Percentiles rank a stretch among this genome's conserved stretches.
phyloP scores from a whole-genome alignment of 2,797 vertebrate genomes.

The Mareca strepera region DNA sequence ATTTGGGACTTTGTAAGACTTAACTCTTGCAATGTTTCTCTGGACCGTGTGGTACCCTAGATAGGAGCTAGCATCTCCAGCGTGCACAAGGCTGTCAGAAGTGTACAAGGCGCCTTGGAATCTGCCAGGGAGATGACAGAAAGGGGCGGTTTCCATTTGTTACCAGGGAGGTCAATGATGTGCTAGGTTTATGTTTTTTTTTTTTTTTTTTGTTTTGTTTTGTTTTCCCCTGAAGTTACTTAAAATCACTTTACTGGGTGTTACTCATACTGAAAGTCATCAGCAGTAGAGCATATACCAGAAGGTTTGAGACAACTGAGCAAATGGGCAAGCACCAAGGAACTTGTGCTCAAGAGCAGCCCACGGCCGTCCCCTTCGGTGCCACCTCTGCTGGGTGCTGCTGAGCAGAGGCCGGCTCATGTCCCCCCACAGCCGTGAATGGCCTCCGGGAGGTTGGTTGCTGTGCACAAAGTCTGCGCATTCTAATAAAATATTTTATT shows the following conservation, averaged over 20 bases:
- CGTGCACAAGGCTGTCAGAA: background rate
- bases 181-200: background rate
- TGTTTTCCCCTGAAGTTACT: background rate
- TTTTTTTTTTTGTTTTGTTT: too few relatives aligned
- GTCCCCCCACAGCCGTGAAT: background rate
- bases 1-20: background rate
- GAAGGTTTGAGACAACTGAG: background rate
- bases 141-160: background rate
- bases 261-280: background rate
- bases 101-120: background rate
- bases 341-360: background rate
- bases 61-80: background rate
- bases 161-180: background rate
- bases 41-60: accelerated
- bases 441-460: background rate
- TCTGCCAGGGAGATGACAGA: background rate
- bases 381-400: background rate
- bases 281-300: background rate
- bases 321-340: background rate
- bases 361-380: background rate
- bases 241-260: background rate
- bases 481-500: background rate
- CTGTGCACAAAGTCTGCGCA: background rate
- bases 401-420: accelerated
- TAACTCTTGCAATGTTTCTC: background rate